Evolutionary conservation across 2,797 vertebrate species (phyloP).

Genomic region (Merluccius polli): DNA sequence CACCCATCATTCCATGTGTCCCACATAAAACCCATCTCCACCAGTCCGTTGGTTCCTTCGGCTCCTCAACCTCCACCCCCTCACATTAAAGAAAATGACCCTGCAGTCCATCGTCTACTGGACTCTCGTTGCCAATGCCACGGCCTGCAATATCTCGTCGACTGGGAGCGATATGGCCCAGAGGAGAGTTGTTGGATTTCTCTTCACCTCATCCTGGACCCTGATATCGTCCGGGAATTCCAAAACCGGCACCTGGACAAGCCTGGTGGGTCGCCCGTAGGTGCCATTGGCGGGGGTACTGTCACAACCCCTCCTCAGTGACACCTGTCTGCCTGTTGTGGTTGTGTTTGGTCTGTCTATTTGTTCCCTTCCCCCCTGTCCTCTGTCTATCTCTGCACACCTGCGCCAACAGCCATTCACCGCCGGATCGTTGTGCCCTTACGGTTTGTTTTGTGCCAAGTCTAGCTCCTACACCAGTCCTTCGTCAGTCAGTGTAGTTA

Average conservation of each 20-base stretch:
- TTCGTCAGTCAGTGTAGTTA: too few relatives aligned
- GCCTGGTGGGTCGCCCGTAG: neutral
- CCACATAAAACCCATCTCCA: neutral
- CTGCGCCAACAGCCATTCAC: too few relatives aligned
- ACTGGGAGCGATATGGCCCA: neutral
- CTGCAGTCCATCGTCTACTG: neutral
- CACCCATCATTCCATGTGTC: neutral
- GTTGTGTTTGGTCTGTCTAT: too few relatives aligned
- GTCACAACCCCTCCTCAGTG: neutral
- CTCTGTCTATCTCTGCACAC: too few relatives aligned
- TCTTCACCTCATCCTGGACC: too few relatives aligned
- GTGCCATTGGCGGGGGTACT: neutral
- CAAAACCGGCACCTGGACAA: neutral
- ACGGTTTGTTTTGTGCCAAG: too few relatives aligned
- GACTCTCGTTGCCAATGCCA: neutral
- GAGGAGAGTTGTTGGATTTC: slow-evolving; percentile 3
- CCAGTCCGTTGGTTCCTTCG: neutral
- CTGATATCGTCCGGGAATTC: neutral
- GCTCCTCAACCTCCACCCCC: neutral
- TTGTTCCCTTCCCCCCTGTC: too few relatives aligned
- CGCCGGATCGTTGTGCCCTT: too few relatives aligned
- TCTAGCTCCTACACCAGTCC: too few relatives aligned
- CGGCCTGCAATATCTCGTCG: neutral
- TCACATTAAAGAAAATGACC: neutral
- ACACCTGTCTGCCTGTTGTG: too few relatives aligned